Evolutionary conservation across 2,113 vertebrate species (phyloP).

Genomic region (Dromas ardeola): DNA sequence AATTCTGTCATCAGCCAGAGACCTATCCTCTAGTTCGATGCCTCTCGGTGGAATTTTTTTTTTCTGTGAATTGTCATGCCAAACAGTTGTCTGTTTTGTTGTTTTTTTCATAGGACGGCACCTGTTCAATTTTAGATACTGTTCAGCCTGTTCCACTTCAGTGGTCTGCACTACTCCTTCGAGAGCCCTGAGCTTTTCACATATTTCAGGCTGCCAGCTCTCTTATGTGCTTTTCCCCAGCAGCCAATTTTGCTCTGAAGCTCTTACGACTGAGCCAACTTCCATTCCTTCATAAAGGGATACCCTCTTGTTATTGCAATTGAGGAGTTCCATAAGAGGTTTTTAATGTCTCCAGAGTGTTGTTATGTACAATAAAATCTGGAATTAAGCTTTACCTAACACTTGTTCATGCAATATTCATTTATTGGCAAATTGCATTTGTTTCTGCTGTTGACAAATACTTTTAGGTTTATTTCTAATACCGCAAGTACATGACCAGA

Average conservation of each 20-base stretch:
- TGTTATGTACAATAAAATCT: constrained; percentile 32
- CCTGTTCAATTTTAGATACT: constrained; percentile 60
- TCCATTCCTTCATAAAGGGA: constrained; percentile 52
- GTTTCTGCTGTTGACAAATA: constrained; percentile 15
- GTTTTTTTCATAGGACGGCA: constrained; percentile 24
- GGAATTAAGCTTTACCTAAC: constrained; percentile 58
- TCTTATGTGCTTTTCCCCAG: constrained; percentile 39
- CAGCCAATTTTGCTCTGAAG: constrained; percentile 38
- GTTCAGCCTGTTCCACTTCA: constrained; percentile 51
- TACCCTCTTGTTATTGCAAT: constrained; percentile 40
- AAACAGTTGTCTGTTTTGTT: not conserved
- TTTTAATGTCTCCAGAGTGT: constrained; percentile 45
- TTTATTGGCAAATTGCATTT: constrained; percentile 13
- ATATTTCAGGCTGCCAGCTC: constrained; percentile 49
- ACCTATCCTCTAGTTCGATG: not conserved
- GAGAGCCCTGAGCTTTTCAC: constrained; percentile 31
- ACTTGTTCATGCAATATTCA: constrained; percentile 48
- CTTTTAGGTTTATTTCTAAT: constrained; percentile 21
- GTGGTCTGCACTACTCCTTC: not conserved
- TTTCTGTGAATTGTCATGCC: constrained; percentile 3
- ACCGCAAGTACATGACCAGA: not conserved
- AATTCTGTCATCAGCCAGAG: not conserved
- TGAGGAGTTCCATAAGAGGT: constrained; percentile 39
- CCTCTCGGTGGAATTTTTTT: not conserved
- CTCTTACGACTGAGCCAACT: constrained; percentile 1